Base-by-base conservation (phyloP, 2,888 invertebrate species). In the Hydrotaea diabolus region DNA sequence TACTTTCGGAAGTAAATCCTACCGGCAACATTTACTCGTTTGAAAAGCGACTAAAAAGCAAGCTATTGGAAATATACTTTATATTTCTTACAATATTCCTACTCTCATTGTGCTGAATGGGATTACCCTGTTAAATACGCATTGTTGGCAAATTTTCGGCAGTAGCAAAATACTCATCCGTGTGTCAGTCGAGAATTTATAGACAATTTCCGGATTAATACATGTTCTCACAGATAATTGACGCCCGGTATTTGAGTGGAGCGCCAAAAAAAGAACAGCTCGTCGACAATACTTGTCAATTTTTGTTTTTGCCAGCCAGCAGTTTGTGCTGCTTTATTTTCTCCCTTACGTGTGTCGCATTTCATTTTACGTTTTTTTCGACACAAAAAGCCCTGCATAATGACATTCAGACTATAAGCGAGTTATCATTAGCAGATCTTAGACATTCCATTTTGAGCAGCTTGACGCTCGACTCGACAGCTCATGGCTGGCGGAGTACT, bases 191-290 rank as follows among this genome's bases (percentile, higher is more conserved):
- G 15, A 64, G 78, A 75, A 84, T 80, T 84, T 84, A 75, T 75
- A 64, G 39, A 77, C 53, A 80, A 74, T 80, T 80, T 84, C 74
- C 80, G 80, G 74, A 80, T 75, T 75, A 80, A 55, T 62, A 75
- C 15, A 23, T 64, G 11, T 73, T 8, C 77, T 36, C 53, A 23
- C 26, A n/a, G 55, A 74, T 76, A 73, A 76, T 76, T 79, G 78
- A 82, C 46, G 79, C 66, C 73, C 49, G 73, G 9, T 77, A 69
- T 53, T 53, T 71, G 31, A 71, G n/a, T 74, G 39, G 62, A 13
- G 26, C 2, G 4, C 23, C 1, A 59, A 59, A 15, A 21, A 8
- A 21, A 21, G 23, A 55, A 19, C 0, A 26, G n/a, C n/a, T n/a
- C 59, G 2, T 57, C 59, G 13, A 26, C 15, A 59, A 5, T 21